Evolutionary conservation across 2,888 invertebrate species (phyloP).

Genomic region (Lamproptera curius): DNA sequence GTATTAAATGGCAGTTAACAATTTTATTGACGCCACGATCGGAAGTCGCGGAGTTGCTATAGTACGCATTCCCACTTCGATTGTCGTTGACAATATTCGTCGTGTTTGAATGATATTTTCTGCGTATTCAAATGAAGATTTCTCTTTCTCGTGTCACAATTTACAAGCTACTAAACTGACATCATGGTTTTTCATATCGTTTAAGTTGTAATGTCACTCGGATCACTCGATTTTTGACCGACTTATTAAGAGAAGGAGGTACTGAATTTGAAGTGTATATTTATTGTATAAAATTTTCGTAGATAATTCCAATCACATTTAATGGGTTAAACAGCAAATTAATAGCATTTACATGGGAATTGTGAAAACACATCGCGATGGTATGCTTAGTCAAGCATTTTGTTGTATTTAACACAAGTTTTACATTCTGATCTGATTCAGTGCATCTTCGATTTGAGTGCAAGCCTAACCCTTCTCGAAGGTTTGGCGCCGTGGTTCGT

Average conservation of each 20-base stretch:
- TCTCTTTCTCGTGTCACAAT: neutral
- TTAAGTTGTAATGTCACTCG: neutral
- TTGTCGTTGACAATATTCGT: neutral
- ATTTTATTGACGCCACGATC: neutral
- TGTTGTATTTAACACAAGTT: too few species aligned
- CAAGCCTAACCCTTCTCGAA: conserved; percentile 13
- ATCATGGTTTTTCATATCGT: neutral
- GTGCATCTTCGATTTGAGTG: too few species aligned
- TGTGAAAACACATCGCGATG: too few species aligned
- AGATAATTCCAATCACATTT: too few species aligned
- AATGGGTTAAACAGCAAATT: too few species aligned
- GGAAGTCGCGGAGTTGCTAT: neutral
- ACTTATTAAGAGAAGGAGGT: neutral
- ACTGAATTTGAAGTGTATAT: neutral
- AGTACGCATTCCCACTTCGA: neutral
- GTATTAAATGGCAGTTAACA: neutral
- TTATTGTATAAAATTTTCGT: neutral
- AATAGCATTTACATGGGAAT: too few species aligned
- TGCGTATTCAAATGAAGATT: neutral
- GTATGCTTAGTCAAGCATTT: too few species aligned
- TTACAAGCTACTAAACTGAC: neutral
- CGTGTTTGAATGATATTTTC: neutral
- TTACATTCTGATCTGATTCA: too few species aligned
- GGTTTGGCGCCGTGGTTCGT: conserved; percentile 40
- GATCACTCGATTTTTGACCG: neutral